These are phyloP conservation scores for Drosophila mercatorum DNA, from an alignment of 2,888 invertebrate genomes.

Conservation along the genomic window DNA sequence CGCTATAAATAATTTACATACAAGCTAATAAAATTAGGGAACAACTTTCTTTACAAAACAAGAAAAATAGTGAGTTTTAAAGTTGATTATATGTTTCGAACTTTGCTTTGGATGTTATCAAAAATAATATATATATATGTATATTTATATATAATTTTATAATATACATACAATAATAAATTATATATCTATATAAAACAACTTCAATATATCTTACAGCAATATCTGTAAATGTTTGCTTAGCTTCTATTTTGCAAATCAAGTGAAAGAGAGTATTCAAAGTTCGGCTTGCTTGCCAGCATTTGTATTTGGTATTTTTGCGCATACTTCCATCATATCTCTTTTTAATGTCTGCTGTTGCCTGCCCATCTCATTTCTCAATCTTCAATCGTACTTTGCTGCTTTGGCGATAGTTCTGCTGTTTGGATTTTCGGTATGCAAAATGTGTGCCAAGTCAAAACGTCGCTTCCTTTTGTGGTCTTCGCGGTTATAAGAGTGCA, in stretches of 20 bases:
- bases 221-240: no score
- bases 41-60: background rate
- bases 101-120: background rate
- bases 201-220: no score
- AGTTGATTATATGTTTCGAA: no score
- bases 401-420: constrained; percentile 55
- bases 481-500: background rate
- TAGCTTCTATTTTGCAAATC: background rate
- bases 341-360: constrained; percentile 45
- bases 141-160: background rate
- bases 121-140: background rate
- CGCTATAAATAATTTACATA: constrained; percentile 3
- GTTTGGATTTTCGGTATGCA: constrained; percentile 70
- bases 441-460: constrained; percentile 74
- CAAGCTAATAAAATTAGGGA: background rate
- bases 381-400: constrained; percentile 36
- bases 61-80: background rate
- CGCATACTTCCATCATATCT: constrained; percentile 54
- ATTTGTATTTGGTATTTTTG: constrained; percentile 17
- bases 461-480: constrained; percentile 50
- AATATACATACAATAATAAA: background rate
- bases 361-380: constrained; percentile 27
- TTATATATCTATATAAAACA: background rate
- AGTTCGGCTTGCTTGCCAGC: background rate
- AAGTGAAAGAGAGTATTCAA: constrained; percentile 12